Evolutionary conservation across 2,888 invertebrate species (phyloP).

Genomic region (Maniola hyperantus): DNA sequence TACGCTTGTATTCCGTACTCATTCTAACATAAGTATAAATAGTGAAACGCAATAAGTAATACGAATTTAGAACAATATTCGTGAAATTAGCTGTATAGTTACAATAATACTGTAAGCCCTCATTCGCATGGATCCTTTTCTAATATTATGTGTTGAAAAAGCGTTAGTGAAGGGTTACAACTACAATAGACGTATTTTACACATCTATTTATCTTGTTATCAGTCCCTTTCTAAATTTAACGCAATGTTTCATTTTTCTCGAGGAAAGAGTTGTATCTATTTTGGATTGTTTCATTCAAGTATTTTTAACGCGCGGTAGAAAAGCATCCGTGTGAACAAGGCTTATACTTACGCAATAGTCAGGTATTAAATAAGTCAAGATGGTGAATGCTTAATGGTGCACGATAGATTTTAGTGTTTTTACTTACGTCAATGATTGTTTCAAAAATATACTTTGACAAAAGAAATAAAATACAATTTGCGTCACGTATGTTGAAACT

Average conservation of each 20-base stretch:
- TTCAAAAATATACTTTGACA: constrained; percentile 14
- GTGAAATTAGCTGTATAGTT: constrained; percentile 45
- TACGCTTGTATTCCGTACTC: constrained; percentile 16
- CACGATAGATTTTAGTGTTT: constrained; percentile 10
- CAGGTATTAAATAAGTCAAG: neutral
- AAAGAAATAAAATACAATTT: neutral
- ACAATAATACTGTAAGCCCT: constrained; percentile 21
- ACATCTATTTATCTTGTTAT: too few relatives aligned
- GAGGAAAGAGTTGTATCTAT: too few relatives aligned
- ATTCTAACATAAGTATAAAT: constrained; percentile 19
- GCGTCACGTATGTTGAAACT: neutral
- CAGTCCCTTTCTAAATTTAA: too few relatives aligned
- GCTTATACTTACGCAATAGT: constrained; percentile 4
- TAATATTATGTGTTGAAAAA: neutral
- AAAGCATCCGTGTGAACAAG: neutral
- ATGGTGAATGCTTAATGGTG: constrained; percentile 13
- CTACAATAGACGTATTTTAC: too few relatives aligned
- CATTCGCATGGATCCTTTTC: neutral
- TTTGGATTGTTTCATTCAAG: too few relatives aligned
- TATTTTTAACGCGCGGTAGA: neutral
- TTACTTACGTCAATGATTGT: constrained; percentile 12
- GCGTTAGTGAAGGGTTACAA: neutral
- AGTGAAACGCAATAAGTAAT: constrained; percentile 44
- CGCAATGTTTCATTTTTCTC: too few relatives aligned
- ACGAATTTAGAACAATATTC: constrained; percentile 55